Evolutionary conservation across 2,113 vertebrate genomes (phyloP).

Genomic region (Saccopteryx bilineata): DNA sequence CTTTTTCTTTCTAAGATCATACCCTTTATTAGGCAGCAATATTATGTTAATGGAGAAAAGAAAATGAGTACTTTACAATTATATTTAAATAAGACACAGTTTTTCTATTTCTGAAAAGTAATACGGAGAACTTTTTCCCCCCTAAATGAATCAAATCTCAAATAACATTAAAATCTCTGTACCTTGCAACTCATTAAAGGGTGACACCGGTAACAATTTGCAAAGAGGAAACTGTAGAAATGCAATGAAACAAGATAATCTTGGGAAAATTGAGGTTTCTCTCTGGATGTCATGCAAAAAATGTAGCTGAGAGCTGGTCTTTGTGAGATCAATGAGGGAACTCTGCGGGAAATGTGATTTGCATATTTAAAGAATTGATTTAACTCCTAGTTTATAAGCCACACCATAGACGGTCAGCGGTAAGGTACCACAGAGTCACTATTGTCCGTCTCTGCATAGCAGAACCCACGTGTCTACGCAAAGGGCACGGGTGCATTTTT

Average conservation of each 20-base stretch:
- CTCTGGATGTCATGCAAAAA: constrained; percentile 66
- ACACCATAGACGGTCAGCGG: not conserved
- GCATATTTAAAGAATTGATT: constrained; percentile 59
- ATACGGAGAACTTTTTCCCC: constrained; percentile 61
- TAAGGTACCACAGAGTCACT: not conserved
- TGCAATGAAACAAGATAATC: constrained; percentile 72
- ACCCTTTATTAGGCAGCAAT: constrained; percentile 77
- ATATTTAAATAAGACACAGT: constrained; percentile 75
- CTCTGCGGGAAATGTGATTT: constrained; percentile 57
- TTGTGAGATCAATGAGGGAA: constrained; percentile 71
- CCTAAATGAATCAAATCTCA: constrained; percentile 75
- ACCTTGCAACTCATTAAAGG: constrained; percentile 69
- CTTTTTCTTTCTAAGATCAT: constrained; percentile 71
- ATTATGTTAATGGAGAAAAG: constrained; percentile 77
- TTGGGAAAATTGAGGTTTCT: constrained; percentile 76
- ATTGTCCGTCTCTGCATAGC: not conserved
- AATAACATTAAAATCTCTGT: constrained; percentile 77
- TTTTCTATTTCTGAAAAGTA: constrained; percentile 77
- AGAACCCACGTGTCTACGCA: not conserved
- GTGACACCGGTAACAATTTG: constrained; percentile 69
- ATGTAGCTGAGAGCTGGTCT: constrained; percentile 58
- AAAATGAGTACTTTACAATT: constrained; percentile 78
- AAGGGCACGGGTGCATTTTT: not conserved
- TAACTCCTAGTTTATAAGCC: constrained; percentile 29
- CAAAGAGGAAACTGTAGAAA: constrained; percentile 63